These are phyloP conservation scores for Spongia lamella DNA, from an alignment of 37 sponge, comb jelly and placozoan genomes.

Conservation along the genomic window DNA sequence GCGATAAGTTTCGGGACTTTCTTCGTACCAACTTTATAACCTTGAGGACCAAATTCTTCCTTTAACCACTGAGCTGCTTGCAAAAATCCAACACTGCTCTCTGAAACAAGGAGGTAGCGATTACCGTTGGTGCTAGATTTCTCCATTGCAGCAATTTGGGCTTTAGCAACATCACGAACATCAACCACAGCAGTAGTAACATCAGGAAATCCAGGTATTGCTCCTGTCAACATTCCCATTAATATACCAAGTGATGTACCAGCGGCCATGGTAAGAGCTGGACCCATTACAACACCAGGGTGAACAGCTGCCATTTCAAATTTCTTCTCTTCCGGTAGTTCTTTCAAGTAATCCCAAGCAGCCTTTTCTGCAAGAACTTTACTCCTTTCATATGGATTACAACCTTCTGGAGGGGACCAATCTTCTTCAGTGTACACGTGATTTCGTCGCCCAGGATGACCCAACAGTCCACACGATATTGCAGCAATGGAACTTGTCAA, in stretches of 20 bases:
- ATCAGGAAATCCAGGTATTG: conserved; percentile 59
- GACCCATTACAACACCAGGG: conserved; percentile 76
- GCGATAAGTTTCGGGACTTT: conserved; percentile 46
- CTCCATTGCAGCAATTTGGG: conserved; percentile 82
- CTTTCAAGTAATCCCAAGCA: conserved; percentile 81
- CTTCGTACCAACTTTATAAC: conserved; percentile 56
- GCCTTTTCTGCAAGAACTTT: conserved; percentile 81
- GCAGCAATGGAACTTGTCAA: conserved; percentile 88
- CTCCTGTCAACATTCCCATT: conserved; percentile 33
- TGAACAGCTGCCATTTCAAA: conserved; percentile 84
- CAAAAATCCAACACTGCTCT: conserved; percentile 20
- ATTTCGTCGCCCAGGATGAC: conserved; percentile 33
- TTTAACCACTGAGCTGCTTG: conserved; percentile 54
- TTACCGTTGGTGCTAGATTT: conserved; percentile 69
- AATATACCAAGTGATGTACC: conserved; percentile 29
- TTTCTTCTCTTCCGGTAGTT: conserved; percentile 43
- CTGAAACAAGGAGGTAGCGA: conserved; percentile 34
- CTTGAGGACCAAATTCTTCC: conserved; percentile 75
- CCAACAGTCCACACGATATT: conserved; percentile 57
- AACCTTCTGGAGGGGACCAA: conserved; percentile 60
- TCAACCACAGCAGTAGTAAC: conserved; percentile 58
- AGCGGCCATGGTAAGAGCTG: conserved; percentile 50
- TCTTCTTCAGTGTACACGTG: conserved; percentile 76
- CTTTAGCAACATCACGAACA: conserved; percentile 86
- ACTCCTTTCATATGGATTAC: conserved; percentile 72